Percentiles rank a stretch among this genome's conserved stretches.
phyloP scores from a whole-genome alignment of 2,888 invertebrate genomes.

The Callyntrura guangdongensis region DNA sequence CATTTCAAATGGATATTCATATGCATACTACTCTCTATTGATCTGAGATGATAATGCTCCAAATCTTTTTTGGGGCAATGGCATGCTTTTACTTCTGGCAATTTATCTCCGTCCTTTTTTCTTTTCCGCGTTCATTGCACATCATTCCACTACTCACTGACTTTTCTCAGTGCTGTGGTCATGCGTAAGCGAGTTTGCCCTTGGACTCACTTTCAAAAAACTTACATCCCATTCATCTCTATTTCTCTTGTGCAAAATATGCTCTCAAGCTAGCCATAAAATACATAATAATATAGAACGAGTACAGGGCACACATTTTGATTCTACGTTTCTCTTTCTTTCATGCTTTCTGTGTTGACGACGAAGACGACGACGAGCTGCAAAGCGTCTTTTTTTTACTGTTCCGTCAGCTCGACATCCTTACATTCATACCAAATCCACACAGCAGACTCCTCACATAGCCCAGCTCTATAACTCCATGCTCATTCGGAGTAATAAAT shows the following conservation, averaged over 20 bases:
- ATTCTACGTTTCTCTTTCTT: not conserved
- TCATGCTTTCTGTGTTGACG: no score
- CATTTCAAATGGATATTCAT: no score
- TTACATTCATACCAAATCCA: conserved; percentile 12
- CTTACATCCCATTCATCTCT: conserved; percentile 54
- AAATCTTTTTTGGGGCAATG: no score
- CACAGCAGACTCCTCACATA: not conserved
- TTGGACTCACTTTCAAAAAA: conserved; percentile 82
- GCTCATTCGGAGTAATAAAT: not conserved
- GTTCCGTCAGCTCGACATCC: not conserved
- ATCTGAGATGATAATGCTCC: no score
- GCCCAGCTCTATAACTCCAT: no score
- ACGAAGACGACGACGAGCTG: not conserved
- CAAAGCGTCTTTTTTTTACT: conserved; percentile 24
- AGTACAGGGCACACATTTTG: not conserved
- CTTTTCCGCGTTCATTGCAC: conserved; percentile 26
- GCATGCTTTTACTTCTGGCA: not conserved
- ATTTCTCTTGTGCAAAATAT: not conserved
- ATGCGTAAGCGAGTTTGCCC: conserved; percentile 80
- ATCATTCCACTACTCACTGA: not conserved
- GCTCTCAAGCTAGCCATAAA: not conserved
- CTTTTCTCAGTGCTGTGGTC: conserved; percentile 50
- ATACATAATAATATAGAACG: not conserved
- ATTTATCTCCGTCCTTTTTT: not conserved
- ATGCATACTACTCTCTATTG: no score